Evolutionary conservation across 1,140 invertebrate genomes (phyloP).

Genomic region (Notospermus geniculatus): DNA sequence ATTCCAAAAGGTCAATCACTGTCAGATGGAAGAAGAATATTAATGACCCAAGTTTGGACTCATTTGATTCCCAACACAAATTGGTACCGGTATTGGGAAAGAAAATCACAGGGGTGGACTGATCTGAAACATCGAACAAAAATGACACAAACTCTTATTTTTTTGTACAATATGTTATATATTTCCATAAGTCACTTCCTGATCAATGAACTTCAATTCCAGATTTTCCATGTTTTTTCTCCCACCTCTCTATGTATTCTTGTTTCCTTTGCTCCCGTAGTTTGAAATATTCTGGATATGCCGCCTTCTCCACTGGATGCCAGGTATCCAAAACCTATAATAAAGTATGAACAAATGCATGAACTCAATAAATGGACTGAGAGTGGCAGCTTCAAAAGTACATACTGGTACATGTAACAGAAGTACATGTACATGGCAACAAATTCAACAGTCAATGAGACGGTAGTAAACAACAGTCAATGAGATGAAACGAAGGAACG

Average conservation of each 20-base stretch:
- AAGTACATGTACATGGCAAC: not conserved
- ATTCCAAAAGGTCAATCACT: too few species aligned
- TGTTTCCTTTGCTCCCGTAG: conserved; percentile 84
- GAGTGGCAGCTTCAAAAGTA: not conserved
- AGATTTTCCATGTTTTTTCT: conserved; percentile 73
- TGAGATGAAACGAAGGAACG: not conserved
- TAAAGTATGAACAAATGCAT: not conserved
- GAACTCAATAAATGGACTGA: not conserved
- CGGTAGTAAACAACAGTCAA: not conserved
- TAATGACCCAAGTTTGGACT: too few species aligned
- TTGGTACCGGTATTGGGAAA: too few species aligned
- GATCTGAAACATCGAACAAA: too few species aligned
- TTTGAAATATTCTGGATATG: conserved; percentile 94
- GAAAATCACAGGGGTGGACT: too few species aligned
- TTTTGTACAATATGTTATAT: too few species aligned
- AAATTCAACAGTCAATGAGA: not conserved
- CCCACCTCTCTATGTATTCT: conserved; percentile 83
- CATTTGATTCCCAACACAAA: too few species aligned
- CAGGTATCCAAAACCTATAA: conserved; percentile 76
- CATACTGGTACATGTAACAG: not conserved
- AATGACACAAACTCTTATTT: too few species aligned
- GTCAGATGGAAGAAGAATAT: too few species aligned
- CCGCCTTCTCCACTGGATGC: conserved; percentile 90
- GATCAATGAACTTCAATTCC: not conserved
- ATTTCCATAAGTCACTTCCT: not conserved